These are phyloP conservation scores for Hartigia nigra DNA, from an alignment of 2,888 invertebrate species.

Conservation along the genomic window DNA sequence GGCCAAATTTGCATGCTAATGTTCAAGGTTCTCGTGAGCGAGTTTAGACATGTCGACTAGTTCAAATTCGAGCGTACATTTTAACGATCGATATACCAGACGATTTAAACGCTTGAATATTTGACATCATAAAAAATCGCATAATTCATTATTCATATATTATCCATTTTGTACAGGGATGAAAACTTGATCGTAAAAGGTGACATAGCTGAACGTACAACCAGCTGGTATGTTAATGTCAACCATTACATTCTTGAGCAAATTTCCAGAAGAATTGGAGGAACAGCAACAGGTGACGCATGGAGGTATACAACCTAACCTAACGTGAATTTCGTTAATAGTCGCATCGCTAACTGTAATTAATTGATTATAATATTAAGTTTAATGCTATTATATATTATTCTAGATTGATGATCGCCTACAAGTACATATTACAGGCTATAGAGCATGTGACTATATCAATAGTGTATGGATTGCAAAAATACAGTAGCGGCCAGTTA, in stretches of 20 bases:
- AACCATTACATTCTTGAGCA: slow-evolving; percentile 56
- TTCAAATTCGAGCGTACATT: background rate
- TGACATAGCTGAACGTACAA: slow-evolving; percentile 42
- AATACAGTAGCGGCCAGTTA: slow-evolving; percentile 58
- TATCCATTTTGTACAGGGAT: background rate
- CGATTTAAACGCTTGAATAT: background rate
- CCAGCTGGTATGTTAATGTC: slow-evolving; percentile 54
- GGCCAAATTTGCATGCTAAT: slow-evolving; percentile 35
- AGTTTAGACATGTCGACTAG: slow-evolving; percentile 8
- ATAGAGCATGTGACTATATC: slow-evolving; percentile 66
- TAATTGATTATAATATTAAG: background rate
- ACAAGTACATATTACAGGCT: slow-evolving; percentile 65
- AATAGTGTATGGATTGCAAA: slow-evolving; percentile 64
- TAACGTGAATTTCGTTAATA: slow-evolving; percentile 9
- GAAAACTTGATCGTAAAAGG: slow-evolving; percentile 7
- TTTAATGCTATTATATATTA: slow-evolving; percentile 4
- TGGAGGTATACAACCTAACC: slow-evolving; percentile 46
- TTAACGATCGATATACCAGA: background rate
- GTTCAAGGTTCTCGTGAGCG: slow-evolving; percentile 13
- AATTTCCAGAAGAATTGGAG: slow-evolving; percentile 47
- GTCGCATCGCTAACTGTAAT: slow-evolving; percentile 2
- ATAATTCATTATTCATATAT: background rate
- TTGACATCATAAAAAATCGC: background rate
- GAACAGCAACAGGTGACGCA: slow-evolving; percentile 47
- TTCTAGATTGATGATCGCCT: slow-evolving; percentile 62